Evolutionary conservation across 2,797 vertebrate genomes (phyloP).

Genomic region (Nannoperca obscura): DNA sequence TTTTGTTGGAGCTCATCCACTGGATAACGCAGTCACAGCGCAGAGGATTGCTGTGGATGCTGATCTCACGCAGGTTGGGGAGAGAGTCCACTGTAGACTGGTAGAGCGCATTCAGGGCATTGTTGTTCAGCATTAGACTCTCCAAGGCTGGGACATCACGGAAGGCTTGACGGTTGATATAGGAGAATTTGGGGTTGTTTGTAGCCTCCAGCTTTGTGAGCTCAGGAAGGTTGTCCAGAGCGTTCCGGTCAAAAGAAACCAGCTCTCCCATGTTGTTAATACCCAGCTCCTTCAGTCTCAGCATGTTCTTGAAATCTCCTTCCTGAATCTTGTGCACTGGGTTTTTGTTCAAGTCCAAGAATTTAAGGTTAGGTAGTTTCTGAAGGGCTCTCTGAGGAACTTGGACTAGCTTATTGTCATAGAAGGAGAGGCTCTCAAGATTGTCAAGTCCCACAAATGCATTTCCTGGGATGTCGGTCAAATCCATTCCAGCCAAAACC

Average conservation of each 20-base stretch:
- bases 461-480: conserved; percentile 94
- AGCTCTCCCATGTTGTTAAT: conserved; percentile 98
- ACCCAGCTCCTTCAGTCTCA: conserved; percentile 94
- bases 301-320: conserved; percentile 97
- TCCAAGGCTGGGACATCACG: conserved; percentile 94
- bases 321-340: conserved; percentile 95
- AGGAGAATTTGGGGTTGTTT: conserved; percentile 96
- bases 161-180: conserved; percentile 92
- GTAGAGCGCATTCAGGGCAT: conserved; percentile 94
- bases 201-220: conserved; percentile 98
- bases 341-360: conserved; percentile 98
- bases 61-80: conserved; percentile 95
- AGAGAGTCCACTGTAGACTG: conserved; percentile 93
- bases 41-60: conserved; percentile 96
- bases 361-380: conserved; percentile 96
- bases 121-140: conserved; percentile 98
- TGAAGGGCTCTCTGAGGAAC: conserved; percentile 94
- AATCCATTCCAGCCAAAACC: conserved; percentile 96
- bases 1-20: conserved; percentile 96
- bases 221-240: conserved; percentile 96
- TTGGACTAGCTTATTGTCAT: conserved; percentile 92
- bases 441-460: conserved; percentile 96
- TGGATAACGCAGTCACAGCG: conserved; percentile 95
- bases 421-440: conserved; percentile 96
- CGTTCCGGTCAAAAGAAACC: conserved; percentile 92